Conservation (phyloP, 2,888 invertebrate species). For the Heliconius erato region DNA sequence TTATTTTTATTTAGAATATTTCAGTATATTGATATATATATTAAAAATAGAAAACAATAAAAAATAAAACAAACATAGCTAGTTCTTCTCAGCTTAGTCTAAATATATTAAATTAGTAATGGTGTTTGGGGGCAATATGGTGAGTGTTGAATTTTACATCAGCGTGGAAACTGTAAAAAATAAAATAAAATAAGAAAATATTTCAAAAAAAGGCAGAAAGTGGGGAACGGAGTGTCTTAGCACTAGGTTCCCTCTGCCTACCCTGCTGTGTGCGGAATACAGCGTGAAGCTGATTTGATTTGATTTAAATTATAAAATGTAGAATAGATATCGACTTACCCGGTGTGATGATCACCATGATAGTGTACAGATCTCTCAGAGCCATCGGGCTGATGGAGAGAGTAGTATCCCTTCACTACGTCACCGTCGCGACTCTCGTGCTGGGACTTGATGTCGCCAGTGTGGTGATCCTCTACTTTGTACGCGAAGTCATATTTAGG, state of each 20-base stretch:
- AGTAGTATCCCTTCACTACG: slow-evolving; percentile 71
- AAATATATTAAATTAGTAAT: slow-evolving; percentile 34
- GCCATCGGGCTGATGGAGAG: slow-evolving; percentile 80
- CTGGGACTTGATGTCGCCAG: slow-evolving; percentile 72
- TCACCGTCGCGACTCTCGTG: slow-evolving; percentile 45
- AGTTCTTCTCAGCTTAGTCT: neutral
- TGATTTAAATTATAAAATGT: too few relatives aligned
- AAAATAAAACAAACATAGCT: slow-evolving; percentile 8
- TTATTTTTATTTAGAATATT: neutral
- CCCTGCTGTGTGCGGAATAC: too few relatives aligned
- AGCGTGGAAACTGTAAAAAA: slow-evolving; percentile 76
- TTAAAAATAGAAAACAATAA: slow-evolving; percentile 1
- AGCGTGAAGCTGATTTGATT: too few relatives aligned
- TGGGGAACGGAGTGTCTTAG: too few relatives aligned
- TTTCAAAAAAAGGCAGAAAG: neutral
- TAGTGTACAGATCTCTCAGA: slow-evolving; percentile 83
- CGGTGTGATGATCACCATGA: slow-evolving; percentile 81
- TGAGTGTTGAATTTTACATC: slow-evolving; percentile 77
- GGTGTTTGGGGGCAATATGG: slow-evolving; percentile 67
- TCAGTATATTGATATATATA: neutral
- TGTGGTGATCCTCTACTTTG: slow-evolving; percentile 76
- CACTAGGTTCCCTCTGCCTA: too few relatives aligned
- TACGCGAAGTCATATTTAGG: slow-evolving; percentile 70
- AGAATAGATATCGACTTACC: slow-evolving; percentile 17
- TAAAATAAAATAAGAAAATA: neutral